Evolutionary conservation across 53 echinoderm and acorn worm genomes (phyloP).

Genomic region (Temnopleurus reevesii): DNA sequence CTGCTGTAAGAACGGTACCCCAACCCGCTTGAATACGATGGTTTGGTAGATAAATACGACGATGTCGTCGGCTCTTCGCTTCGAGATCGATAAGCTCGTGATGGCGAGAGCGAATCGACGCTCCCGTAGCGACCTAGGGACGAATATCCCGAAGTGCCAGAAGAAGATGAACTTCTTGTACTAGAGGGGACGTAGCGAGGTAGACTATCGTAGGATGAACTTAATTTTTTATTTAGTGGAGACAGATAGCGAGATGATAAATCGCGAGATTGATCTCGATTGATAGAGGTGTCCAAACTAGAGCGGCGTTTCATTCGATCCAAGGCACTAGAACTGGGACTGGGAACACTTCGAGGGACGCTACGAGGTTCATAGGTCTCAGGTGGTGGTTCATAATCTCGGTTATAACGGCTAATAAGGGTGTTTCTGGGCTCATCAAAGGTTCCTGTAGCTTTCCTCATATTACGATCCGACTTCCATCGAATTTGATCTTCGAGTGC

Average conservation of each 20-base stretch:
- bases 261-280: no score
- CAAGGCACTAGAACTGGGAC: neutral
- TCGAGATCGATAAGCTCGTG: conserved; percentile 8
- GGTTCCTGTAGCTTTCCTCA: neutral
- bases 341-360: neutral
- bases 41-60: conserved; percentile 31
- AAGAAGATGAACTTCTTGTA: conserved; percentile 34
- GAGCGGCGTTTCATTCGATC: conserved; percentile 22
- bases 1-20: conserved; percentile 54
- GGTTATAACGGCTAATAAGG: conserved; percentile 41
- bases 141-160: conserved; percentile 36
- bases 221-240: conserved; percentile 40
- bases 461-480: conserved; percentile 34
- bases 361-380: conserved; percentile 29
- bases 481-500: conserved; percentile 43
- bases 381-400: conserved; percentile 36
- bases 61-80: conserved; percentile 22
- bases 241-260: neutral
- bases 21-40: conserved; percentile 54
- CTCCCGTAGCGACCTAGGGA: conserved; percentile 56
- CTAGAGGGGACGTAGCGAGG: conserved; percentile 50
- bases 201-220: conserved; percentile 55
- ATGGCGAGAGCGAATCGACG: conserved; percentile 49
- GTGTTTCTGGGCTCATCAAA: conserved; percentile 51
- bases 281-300: conserved; percentile 24